Base-by-base conservation (phyloP, 2,797 vertebrate species). In the Bovichtus variegatus region DNA sequence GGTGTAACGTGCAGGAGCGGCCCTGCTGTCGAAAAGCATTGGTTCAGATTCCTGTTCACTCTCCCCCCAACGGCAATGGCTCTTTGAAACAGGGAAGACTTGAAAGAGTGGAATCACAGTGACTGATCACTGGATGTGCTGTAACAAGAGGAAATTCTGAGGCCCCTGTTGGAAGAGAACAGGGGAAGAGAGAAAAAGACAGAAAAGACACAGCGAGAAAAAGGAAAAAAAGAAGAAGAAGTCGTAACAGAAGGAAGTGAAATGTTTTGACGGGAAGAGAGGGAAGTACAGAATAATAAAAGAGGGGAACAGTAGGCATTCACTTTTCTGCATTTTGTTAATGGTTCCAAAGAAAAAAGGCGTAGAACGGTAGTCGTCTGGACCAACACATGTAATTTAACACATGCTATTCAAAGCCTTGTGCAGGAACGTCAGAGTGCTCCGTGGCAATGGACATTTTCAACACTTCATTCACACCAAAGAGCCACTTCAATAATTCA, bases 401-500 rank as follows among this genome's bases (percentile, higher is more conserved):
- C 84, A 78, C 58, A 25, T 38, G 71, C 65, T 46, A 72, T 38
- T 77, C 78, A 83, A 86, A 81, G 85, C 68, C 63, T 47, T 44
- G 80, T 47, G 76, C 83, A 59, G 76, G 60, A 84, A 84, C 54
- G 84, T 85, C 84, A 67, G 72, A 84, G 84, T 72, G 83, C 80
- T 91, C 78, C 7, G 75, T 86, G 86, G 92, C 90, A 90, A 88
- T 82, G 85, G 87, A 89, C 92, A 82, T 90, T 95, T 94, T 94
- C 93, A 94, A 92, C 92, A 93, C 93, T 92, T 92, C 92, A 93
- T 94, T 95, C 93, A 91, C 89, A 92, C 92, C 90, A 93, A 92
- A 94, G 91, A 92, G 90, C 85, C 91, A 93, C 92, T 94, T 94
- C 92, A 95, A 93, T 94, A 94, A 94, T 93, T 95, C 92, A 94